Base-by-base conservation (phyloP, 2,888 invertebrate genomes). In the Lepidocyrtinus sp. region DNA sequence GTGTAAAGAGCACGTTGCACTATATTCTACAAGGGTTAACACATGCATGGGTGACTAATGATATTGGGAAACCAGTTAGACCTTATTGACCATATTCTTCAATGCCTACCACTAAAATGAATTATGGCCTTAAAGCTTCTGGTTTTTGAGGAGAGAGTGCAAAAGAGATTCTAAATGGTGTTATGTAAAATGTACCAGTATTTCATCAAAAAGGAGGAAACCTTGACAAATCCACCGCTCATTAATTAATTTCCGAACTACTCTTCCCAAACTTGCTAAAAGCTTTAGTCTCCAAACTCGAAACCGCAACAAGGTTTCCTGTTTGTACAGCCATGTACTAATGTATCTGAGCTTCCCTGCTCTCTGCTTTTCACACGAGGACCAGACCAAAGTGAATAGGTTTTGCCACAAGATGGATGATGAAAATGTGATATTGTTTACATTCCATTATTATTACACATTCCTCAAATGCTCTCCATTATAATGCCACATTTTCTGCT, bases 201-300 rank as follows among this genome's bases (percentile, higher is more conserved):
- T 12, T 36, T 36, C 12, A 36, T 36, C 12, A 12, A 12, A 36
- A 50, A 50, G 12, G 15, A 50, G 50, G 50, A 50, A 50, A 50
- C 50, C 50, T 50, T 50, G 50, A 50, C 50, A 12, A n/a, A 50
- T 50, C 50, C 50, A 17, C 50, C n/a, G 50, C 50, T 50, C 50
- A 50, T 50, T 50, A 50, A 50, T 50, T 50, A 50, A 50, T 50
- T 50, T 50, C 50, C 50, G 50, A 50, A 50, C 50, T 17, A 50
- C 50, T n/a, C n/a, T 50, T 50, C 50, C 50, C 50, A 50, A 50
- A 50, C 50, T 50, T 50, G 50, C n/a, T n/a, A n/a, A n/a, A 50
- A 50, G 50, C 50, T n/a, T n/a, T n/a, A n/a, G n/a, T n/a, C n/a
- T n/a, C n/a, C n/a, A n/a, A n/a, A n/a, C n/a, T 50, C 50, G n/a